A percentile compares a stretch with the other conserved stretches of the same genome.
phyloP scores from a whole-genome alignment of 2,797 vertebrate species.

The Coregonus suidteri region DNA sequence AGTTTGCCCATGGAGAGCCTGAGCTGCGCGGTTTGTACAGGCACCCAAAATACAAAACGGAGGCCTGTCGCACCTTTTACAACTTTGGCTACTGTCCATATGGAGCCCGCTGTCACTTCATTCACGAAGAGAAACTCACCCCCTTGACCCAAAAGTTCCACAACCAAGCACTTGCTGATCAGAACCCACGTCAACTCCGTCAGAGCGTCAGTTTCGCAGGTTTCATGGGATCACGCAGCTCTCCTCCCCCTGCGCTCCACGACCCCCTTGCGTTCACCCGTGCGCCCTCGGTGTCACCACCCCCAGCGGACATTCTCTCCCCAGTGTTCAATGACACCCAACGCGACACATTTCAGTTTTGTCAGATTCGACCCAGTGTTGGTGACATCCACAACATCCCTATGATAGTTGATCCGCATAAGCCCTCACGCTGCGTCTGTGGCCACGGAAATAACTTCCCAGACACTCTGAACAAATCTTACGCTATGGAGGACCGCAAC shows the following conservation, averaged over 20 bases:
- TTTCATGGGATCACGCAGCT: slow-evolving; percentile 73
- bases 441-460: slow-evolving; percentile 68
- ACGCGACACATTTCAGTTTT: slow-evolving; percentile 69
- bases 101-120: slow-evolving; percentile 89
- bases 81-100: slow-evolving; percentile 90
- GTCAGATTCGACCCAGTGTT: slow-evolving; percentile 55
- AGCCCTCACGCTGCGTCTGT: slow-evolving; percentile 73
- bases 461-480: slow-evolving; percentile 36
- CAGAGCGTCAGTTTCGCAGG: slow-evolving; percentile 88
- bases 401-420: slow-evolving; percentile 66
- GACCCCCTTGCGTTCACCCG: slow-evolving; percentile 77
- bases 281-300: slow-evolving; percentile 80
- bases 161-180: slow-evolving; percentile 33
- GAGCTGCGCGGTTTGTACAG: slow-evolving; percentile 85
- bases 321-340: slow-evolving; percentile 67
- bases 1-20: slow-evolving; percentile 86
- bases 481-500: slow-evolving; percentile 52
- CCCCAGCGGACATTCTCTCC: slow-evolving; percentile 74
- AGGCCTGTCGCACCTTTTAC: slow-evolving; percentile 91
- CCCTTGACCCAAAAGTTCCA: slow-evolving; percentile 55
- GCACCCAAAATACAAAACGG: slow-evolving; percentile 92
- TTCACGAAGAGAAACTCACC: slow-evolving; percentile 80
- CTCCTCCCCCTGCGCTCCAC: slow-evolving; percentile 74
- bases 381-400: slow-evolving; percentile 74
- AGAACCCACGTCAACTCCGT: slow-evolving; percentile 76